phyloP scores from a whole-genome alignment of 2,797 vertebrate genomes.

The Enteromius viviparus region DNA sequence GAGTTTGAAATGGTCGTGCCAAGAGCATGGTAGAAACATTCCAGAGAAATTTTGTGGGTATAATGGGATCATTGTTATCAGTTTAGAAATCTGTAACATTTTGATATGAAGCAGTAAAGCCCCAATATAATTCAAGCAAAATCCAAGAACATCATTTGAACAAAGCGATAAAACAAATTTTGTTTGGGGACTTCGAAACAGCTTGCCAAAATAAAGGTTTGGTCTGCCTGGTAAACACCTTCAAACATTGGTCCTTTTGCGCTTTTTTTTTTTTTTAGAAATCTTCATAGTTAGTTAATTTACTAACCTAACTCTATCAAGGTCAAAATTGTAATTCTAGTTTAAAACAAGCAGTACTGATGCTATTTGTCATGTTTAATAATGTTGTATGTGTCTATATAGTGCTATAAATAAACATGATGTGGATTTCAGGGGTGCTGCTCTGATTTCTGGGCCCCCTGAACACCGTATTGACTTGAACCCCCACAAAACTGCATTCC shows the following conservation, averaged over 20 bases:
- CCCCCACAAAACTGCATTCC: background rate
- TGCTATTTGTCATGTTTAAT: background rate
- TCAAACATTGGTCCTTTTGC: background rate
- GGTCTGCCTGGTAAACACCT: background rate
- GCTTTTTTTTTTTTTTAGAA: background rate
- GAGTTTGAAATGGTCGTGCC: background rate
- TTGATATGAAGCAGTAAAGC: background rate
- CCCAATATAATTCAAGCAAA: background rate
- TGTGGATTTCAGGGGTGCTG: background rate
- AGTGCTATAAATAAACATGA: background rate
- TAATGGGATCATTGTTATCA: background rate
- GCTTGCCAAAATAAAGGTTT: background rate
- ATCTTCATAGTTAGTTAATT: background rate
- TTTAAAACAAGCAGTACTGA: background rate
- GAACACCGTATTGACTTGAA: background rate
- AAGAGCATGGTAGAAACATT: background rate
- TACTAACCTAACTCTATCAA: background rate
- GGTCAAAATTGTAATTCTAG: background rate
- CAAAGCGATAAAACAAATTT: background rate
- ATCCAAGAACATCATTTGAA: background rate
- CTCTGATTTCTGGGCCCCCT: background rate
- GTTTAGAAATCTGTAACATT: background rate
- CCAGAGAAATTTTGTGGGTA: background rate
- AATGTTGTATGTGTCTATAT: background rate
- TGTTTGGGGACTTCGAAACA: background rate